phyloP scores from a whole-genome alignment of 2,888 invertebrate genomes.

The Malthinus seriepunctatus region DNA sequence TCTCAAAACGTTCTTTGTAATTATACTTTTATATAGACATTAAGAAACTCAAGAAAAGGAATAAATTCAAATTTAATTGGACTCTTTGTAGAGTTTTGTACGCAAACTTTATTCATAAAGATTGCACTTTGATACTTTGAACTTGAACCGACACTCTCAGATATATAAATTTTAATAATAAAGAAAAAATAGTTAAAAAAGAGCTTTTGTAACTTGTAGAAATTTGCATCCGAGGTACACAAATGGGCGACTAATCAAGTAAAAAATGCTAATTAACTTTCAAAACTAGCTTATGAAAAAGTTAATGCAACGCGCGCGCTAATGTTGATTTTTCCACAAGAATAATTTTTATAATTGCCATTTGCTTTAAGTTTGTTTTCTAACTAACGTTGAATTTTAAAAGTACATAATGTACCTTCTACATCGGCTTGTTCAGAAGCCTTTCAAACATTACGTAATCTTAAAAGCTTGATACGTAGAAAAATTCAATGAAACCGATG shows the following conservation, averaged over 20 bases:
- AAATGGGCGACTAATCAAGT: slow-evolving; percentile 14
- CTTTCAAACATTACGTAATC: too few relatives aligned
- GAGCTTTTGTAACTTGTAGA: slow-evolving; percentile 16
- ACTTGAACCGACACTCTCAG: slow-evolving; percentile 8
- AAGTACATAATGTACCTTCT: too few relatives aligned
- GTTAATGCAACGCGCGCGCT: slow-evolving; percentile 34
- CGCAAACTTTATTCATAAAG: slow-evolving; percentile 31
- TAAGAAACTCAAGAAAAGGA: slow-evolving; percentile 29
- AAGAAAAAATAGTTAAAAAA: slow-evolving; percentile 13
- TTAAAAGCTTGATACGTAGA: too few relatives aligned
- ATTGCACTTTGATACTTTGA: slow-evolving; percentile 32
- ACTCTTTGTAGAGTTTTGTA: slow-evolving; percentile 28
- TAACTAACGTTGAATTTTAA: neutral
- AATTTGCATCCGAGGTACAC: slow-evolving; percentile 20
- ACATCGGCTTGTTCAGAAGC: too few relatives aligned
- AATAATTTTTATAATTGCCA: slow-evolving; percentile 29
- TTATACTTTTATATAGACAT: slow-evolving; percentile 34
- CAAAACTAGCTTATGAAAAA: slow-evolving; percentile 18
- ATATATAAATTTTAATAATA: slow-evolving; percentile 20
- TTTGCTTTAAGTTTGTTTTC: slow-evolving; percentile 1
- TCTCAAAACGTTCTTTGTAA: slow-evolving; percentile 28
- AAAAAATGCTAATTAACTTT: slow-evolving; percentile 26
- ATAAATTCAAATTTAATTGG: slow-evolving; percentile 33
- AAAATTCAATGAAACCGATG: too few relatives aligned
- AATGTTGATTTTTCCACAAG: slow-evolving; percentile 30